Evolutionary conservation across 2,888 invertebrate species (phyloP), one percentile per base, ranked within the genome.

Genomic region (Hermaeophaga mercurialis): DNA sequence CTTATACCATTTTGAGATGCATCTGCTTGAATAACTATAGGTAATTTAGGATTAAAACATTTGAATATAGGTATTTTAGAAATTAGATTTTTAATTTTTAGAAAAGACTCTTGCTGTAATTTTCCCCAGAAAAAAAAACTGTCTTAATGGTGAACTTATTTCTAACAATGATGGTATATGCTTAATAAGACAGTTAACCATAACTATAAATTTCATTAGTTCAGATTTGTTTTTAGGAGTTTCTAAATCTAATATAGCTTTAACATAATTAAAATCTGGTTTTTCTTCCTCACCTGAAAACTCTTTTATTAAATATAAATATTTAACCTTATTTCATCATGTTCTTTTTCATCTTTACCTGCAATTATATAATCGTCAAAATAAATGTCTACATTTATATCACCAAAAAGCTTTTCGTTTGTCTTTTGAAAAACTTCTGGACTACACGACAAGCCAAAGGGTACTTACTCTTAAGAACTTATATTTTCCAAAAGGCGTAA

Each of bases 401-500:
- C 64, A 28, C 59, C 61, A 59, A 71, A 66, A 12, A 67, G 60
- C 33, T 67, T 44, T 17, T 50, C 45, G 49, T 67, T 64, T 5
- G 45, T 18, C 54, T 50, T 62, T 17, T 71, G 67, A 60, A 66
- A 68, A 14, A 69, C 38, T 63, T 69, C 70, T 14, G 66, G 59
- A 8, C 64, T 59, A 22, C 50, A 39, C 3, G 11, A 47, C 31
- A 71, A 15, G 0, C 68, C 70, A 56, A 64, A 70, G 6, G 66
- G 67, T 26, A 69, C 18, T 53, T 26, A 69, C 18, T 53, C 63
- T 44, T 26, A 33, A 24, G 58, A 62, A 68, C 34, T 57, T 26
- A 46, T 62, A 69, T 17, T 64, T 56, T 9, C 67, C 67, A 52
- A 60, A 67, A 1, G 67, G 69, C 17, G 68, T 68, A 7, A 50